Evolutionary conservation across 2,888 invertebrate species (phyloP), one percentile per base, ranked within the genome.

Genomic region (Aquatica leii): DNA sequence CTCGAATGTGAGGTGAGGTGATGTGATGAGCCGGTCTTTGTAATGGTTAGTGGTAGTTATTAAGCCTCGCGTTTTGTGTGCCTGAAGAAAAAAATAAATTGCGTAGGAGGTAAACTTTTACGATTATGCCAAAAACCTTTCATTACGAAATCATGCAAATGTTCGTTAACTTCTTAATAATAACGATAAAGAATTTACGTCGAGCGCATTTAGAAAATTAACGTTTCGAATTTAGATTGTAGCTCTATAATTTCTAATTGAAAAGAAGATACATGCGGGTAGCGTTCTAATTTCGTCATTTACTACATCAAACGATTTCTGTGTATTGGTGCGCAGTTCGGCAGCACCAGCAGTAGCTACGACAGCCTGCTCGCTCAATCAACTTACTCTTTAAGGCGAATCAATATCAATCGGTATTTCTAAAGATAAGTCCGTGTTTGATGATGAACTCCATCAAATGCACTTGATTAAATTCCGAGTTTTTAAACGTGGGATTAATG

Each of bases 91-190:
- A 74, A 67, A 71, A 64, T 71, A 77, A 77, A 77, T 76, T 77
- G 76, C 77, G 75, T 74, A 76, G 76, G 76, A 74, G 76, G 77
- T 77, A 76, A 76, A 74, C 76, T 77, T 78, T 78, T 77, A 77
- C 72, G 75, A 73, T 74, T 75, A 77, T 74, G 75, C 71, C 73
- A 73, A 46, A 48, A 73, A 75, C 67, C 69, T 68, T 68, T 69
- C 72, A 66, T 69, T 71, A 56, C 56, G 56, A 51, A 48, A 46
- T 55, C 64, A 60, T 57, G 57, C 65, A 61, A 65, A 65, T 61
- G 60, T 37, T 48, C 51, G 55, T 57, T 57, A 61, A 62, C 48
- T 54, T 51, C 57, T 49, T 48, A 62, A 58, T 48, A 49, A 52
- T 14, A 12, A 17, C 41, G 41, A 43, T 14, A 14, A 17, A n/a